Base-by-base conservation (phyloP, 2,113 vertebrate genomes). In the Nestor notabilis region DNA sequence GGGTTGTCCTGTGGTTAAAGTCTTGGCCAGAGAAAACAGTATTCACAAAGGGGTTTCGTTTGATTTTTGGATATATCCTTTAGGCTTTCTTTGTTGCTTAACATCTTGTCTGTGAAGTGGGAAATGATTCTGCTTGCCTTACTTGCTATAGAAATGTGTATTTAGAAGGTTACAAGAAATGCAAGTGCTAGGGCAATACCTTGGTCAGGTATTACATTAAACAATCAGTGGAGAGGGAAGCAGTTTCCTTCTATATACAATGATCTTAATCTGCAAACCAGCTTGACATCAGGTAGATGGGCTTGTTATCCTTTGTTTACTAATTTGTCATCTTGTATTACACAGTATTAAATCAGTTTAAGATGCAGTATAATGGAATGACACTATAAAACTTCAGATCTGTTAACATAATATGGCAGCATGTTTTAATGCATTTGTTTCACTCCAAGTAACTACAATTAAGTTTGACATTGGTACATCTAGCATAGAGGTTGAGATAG, bases 101-200 rank as follows among this genome's bases (percentile, higher is more conserved):
- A 21, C 44, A 63, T 56, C 46, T 44, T 85, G 24, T 35, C 31
- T 82, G 7, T 55, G 76, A 14, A 25, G 6, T 3, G 27, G 17
- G 31, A 15, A 20, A 6, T 33, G 15, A 16, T 21, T 23, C 33
- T 15, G 0, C 28, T 65, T 47, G 41, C 64, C 46, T 74, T 18
- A 11, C 11, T 20, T 84, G 24, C 29, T 55, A 0, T 5, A 13
- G 39, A n/a, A 52, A 12, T 16, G 2, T 11, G 0, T 1, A 5
- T 16, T 21, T 14, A 55, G 18, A 14, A 33, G 33, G 9, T 27
- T 1, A 3, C 4, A 55, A 37, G 64, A 28, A 55, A 10, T 31
- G 37, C 25, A 19, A 16, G 6, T 9, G 6, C 5, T 23, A 52
- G 64, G 47, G n/a, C 19, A 5, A 0, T 10, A 13, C 20, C 17